Percentiles rank a stretch among this genome's conserved stretches.
Evolutionary conservation across 2,113 vertebrate genomes (phyloP).

Genomic region (Oplegnathus fasciatus): DNA sequence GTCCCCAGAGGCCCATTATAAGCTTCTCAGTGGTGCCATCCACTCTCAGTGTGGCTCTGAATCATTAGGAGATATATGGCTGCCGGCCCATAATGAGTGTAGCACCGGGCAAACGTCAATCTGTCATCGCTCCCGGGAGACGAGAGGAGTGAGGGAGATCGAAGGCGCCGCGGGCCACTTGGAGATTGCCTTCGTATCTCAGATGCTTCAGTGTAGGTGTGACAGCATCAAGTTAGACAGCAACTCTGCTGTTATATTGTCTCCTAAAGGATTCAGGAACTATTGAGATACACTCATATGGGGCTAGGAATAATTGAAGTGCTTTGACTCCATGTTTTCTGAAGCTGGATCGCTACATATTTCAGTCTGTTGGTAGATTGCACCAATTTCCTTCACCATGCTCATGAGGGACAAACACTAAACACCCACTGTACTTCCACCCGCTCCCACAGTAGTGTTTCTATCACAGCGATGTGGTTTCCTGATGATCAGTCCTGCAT

Average conservation of each 20-base stretch:
- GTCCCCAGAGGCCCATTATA: conserved; percentile 69
- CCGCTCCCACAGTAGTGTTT: not conserved
- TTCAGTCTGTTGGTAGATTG: not conserved
- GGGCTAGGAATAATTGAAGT: conserved; percentile 4
- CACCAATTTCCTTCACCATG: not conserved
- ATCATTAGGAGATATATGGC: conserved; percentile 62
- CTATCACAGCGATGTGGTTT: not conserved
- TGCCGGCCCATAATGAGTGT: conserved; percentile 57
- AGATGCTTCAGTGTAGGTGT: conserved; percentile 21
- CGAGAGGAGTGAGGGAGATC: conserved; percentile 39
- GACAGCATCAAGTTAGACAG: conserved; percentile 28
- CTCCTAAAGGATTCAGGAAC: conserved; percentile 3
- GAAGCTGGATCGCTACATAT: not conserved
- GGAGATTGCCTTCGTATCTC: conserved; percentile 39
- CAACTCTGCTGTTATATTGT: not conserved
- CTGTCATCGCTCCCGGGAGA: conserved; percentile 55
- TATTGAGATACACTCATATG: not conserved
- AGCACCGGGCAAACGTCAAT: conserved; percentile 49
- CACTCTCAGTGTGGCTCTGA: conserved; percentile 34
- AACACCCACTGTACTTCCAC: not conserved
- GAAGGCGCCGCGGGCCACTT: conserved; percentile 26
- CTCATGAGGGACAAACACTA: not conserved
- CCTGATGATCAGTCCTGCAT: not conserved
- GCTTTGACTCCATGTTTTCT: not conserved
- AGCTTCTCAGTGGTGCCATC: conserved; percentile 46